These are phyloP conservation scores for Oedothorax gibbosus DNA, from an alignment of 1,140 invertebrate genomes.

Conservation along the genomic window DNA sequence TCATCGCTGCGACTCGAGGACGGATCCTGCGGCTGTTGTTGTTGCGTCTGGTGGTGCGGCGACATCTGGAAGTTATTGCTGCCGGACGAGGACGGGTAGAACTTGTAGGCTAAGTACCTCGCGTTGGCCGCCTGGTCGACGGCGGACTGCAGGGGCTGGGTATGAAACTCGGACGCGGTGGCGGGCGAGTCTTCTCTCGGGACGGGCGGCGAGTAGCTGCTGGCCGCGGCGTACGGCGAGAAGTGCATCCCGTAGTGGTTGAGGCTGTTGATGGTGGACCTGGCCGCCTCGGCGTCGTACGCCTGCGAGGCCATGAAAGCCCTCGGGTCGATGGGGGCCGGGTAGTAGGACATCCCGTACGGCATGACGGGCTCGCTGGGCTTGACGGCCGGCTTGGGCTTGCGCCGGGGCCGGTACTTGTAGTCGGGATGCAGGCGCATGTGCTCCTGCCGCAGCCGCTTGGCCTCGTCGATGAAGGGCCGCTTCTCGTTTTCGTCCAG, in stretches of 20 bases:
- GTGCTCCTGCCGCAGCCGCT: slow-evolving; percentile 67
- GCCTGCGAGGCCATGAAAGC: slow-evolving; percentile 12
- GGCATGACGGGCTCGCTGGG: slow-evolving; percentile 63
- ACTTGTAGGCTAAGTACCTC: too few species aligned
- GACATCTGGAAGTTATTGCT: too few species aligned
- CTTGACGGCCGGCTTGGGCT: slow-evolving; percentile 68
- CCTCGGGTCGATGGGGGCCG: not conserved
- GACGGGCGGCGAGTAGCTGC: too few species aligned
- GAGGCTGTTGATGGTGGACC: not conserved
- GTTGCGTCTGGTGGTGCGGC: not conserved
- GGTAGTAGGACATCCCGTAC: not conserved
- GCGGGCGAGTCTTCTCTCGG: not conserved
- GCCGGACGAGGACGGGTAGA: too few species aligned
- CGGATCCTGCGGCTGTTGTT: not conserved
- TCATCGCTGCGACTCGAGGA: not conserved
- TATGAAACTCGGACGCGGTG: not conserved
- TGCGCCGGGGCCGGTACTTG: slow-evolving; percentile 67
- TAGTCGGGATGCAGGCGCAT: slow-evolving; percentile 70
- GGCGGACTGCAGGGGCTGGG: not conserved
- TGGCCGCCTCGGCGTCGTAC: slow-evolving; percentile 16
- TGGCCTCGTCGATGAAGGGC: slow-evolving; percentile 74
- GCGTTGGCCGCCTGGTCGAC: too few species aligned
- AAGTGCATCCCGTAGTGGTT: slow-evolving; percentile 11
- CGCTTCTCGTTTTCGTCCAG: slow-evolving; percentile 71
- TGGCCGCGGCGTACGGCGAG: not conserved